Percentiles rank a stretch among this genome's conserved stretches.
These are phyloP conservation scores for Ramazzottius varieornatus DNA, from an alignment of 2,888 invertebrate genomes.

Conservation along the genomic window DNA sequence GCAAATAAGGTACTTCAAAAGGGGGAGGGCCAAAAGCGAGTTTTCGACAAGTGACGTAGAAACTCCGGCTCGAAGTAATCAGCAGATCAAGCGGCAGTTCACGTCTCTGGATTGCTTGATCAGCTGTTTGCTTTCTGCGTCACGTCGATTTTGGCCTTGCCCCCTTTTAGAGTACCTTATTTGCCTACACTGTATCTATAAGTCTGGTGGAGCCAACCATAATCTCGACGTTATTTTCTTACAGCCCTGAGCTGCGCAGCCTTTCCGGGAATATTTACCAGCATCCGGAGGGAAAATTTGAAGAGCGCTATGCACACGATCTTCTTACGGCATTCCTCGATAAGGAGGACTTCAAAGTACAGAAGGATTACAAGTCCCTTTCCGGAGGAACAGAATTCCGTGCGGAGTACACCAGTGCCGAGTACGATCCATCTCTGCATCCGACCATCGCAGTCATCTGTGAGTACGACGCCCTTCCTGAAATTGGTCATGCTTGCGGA, in stretches of 20 bases:
- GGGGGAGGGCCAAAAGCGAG: too few species aligned
- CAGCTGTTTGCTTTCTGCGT: too few species aligned
- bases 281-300: slow-evolving; percentile 14
- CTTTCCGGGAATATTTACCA: slow-evolving; percentile 14
- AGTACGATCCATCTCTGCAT: not conserved
- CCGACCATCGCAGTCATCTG: not conserved
- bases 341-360: slow-evolving; percentile 13
- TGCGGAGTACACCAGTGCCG: not conserved
- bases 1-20: too few species aligned
- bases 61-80: too few species aligned
- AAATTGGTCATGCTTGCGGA: not conserved
- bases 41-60: too few species aligned
- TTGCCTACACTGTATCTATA: too few species aligned
- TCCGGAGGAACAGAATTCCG: not conserved
- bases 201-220: too few species aligned
- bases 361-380: slow-evolving; percentile 11
- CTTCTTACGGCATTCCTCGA: slow-evolving; percentile 12
- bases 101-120: too few species aligned
- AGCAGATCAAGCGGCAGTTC: too few species aligned
- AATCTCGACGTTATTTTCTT: too few species aligned
- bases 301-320: slow-evolving; percentile 14
- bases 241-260: slow-evolving; percentile 9
- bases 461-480: not conserved
- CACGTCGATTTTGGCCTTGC: too few species aligned
- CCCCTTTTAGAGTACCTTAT: too few species aligned